Conservation (phyloP, 23 tunicate species). For the Aplidium turbinatum region DNA sequence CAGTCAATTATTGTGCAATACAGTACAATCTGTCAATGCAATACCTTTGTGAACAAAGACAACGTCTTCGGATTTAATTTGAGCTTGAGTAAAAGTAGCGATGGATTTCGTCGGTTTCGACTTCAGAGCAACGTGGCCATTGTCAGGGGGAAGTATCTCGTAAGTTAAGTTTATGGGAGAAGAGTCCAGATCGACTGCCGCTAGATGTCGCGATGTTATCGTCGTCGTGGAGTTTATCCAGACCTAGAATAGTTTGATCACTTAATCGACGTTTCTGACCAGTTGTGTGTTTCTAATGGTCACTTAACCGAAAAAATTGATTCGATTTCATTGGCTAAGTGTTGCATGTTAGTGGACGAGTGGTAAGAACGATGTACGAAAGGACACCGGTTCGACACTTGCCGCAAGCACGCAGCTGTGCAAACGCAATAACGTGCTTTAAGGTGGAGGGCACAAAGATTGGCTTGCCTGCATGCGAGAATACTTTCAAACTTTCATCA, state of each 20-base stretch:
- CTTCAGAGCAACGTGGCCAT: conserved; percentile 54
- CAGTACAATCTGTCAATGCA: too few species aligned
- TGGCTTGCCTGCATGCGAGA: too few species aligned
- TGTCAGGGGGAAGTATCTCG: conserved; percentile 62
- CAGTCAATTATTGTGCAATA: too few species aligned
- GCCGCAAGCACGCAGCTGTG: too few species aligned
- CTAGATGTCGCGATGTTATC: conserved; percentile 28
- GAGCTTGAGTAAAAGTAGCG: conserved; percentile 59
- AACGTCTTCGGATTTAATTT: conserved; percentile 49
- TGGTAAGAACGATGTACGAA: too few species aligned
- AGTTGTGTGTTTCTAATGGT: too few species aligned
- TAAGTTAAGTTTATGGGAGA: conserved; percentile 42
- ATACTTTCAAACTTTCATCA: too few species aligned
- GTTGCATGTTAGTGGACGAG: background rate
- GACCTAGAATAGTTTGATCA: conserved; percentile 73
- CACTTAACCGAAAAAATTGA: background rate
- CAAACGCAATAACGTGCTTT: too few species aligned
- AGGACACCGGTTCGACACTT: too few species aligned
- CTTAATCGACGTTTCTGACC: too few species aligned
- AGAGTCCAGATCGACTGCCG: conserved; percentile 66
- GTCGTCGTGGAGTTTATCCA: conserved; percentile 79
- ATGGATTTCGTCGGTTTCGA: conserved; percentile 30
- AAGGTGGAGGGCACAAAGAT: too few species aligned
- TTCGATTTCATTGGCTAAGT: background rate
- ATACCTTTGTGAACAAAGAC: conserved; percentile 80